These are phyloP conservation scores for Brachypalpus laphriformis DNA, from an alignment of 2,888 invertebrate genomes.

Conservation along the genomic window DNA sequence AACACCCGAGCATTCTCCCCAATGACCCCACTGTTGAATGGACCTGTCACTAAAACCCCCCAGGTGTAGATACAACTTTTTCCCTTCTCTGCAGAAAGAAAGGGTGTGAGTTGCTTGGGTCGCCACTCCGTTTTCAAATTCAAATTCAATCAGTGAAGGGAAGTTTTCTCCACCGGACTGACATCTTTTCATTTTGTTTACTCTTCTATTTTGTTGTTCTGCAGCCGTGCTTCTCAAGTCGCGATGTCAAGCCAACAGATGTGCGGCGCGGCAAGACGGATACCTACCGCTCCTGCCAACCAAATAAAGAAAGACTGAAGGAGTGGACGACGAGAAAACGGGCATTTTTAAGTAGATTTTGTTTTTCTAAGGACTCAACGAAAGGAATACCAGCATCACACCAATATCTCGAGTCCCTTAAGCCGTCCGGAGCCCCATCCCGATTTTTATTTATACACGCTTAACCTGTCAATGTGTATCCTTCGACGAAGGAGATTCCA, in stretches of 20 bases:
- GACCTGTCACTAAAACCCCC: not conserved
- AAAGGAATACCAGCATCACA: constrained; percentile 5
- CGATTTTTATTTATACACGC: constrained; percentile 19
- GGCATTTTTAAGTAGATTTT: constrained; percentile 69
- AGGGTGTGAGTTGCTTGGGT: constrained; percentile 47
- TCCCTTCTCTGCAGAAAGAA: not conserved
- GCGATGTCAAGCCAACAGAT: constrained; percentile 50
- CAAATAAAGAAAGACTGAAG: not conserved
- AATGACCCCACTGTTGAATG: constrained; percentile 4
- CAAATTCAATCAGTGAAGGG: constrained; percentile 65
- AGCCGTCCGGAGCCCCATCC: not conserved
- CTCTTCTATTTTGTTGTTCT: constrained; percentile 18
- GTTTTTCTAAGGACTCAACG: constrained; percentile 41
- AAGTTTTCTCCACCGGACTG: constrained; percentile 41
- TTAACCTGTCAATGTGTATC: constrained; percentile 63
- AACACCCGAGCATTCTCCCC: too few relatives aligned
- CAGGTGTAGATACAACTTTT: constrained; percentile 18
- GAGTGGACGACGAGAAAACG: constrained; percentile 26
- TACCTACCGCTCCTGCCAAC: too few relatives aligned
- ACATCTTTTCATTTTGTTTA: constrained; percentile 71
- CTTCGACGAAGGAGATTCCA: not conserved
- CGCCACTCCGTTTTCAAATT: constrained; percentile 48
- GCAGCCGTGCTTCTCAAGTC: constrained; percentile 29
- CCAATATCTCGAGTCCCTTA: not conserved
- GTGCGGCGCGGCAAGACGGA: constrained; percentile 19